A percentile compares a stretch with the other conserved stretches of the same genome.
These are phyloP conservation scores for Morone chrysops DNA, from an alignment of 2,113 vertebrate genomes.

Conservation along the genomic window DNA sequence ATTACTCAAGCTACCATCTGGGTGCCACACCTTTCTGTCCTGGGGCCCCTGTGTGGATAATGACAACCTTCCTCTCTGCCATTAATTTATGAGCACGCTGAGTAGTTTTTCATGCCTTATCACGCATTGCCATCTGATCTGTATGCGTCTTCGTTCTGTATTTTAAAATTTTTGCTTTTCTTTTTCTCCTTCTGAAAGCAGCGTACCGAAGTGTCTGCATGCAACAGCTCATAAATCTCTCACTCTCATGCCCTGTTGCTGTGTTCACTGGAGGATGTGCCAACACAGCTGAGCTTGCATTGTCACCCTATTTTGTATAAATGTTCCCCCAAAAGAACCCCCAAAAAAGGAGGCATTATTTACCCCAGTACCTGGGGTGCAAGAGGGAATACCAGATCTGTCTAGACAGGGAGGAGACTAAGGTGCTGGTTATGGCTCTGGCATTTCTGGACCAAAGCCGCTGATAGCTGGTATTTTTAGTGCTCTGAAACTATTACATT, in stretches of 20 bases:
- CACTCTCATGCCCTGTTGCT: slow-evolving; percentile 86
- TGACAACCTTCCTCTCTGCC: slow-evolving; percentile 94
- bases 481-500: neutral
- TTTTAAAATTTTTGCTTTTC: slow-evolving; percentile 76
- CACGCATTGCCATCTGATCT: slow-evolving; percentile 93
- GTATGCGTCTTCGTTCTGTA: slow-evolving; percentile 86
- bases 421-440: neutral
- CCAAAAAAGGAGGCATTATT: slow-evolving; percentile 7
- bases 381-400: neutral
- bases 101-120: slow-evolving; percentile 94
- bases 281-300: slow-evolving; percentile 67
- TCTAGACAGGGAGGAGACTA: neutral
- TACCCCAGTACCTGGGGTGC: slow-evolving; percentile 13
- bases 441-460: neutral
- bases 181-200: slow-evolving; percentile 73
- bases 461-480: neutral
- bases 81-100: slow-evolving; percentile 91
- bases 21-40: slow-evolving; percentile 91
- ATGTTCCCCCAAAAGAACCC: slow-evolving; percentile 25
- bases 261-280: slow-evolving; percentile 87
- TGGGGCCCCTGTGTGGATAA: slow-evolving; percentile 90
- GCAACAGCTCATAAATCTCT: slow-evolving; percentile 93
- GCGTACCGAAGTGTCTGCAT: slow-evolving; percentile 89
- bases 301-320: slow-evolving; percentile 21
- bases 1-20: slow-evolving; percentile 96